These are phyloP conservation scores for Apis laboriosa DNA, from an alignment of 1,140 invertebrate genomes.

Conservation along the genomic window DNA sequence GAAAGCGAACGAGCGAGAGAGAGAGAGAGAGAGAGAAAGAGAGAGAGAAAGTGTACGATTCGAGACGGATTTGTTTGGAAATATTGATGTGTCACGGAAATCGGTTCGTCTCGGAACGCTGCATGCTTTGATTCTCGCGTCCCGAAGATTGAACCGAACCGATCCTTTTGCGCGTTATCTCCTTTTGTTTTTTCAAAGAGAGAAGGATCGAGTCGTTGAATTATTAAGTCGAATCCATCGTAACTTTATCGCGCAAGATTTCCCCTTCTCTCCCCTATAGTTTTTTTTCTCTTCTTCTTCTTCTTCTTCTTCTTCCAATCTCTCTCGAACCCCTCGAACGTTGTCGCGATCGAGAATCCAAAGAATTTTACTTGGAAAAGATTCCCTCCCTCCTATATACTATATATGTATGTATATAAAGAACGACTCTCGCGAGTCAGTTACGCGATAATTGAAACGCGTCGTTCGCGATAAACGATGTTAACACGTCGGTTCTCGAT, in stretches of 20 bases:
- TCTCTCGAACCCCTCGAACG: too few species aligned
- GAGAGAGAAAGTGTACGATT: background rate
- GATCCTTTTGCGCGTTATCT: constrained; percentile 11
- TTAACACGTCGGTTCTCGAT: background rate
- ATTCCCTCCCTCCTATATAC: too few species aligned
- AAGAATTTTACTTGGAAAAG: background rate
- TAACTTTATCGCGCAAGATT: constrained; percentile 16
- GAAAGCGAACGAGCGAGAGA: background rate
- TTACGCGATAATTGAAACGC: background rate
- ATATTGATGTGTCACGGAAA: constrained; percentile 1
- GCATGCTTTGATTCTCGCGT: too few species aligned
- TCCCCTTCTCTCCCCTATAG: background rate
- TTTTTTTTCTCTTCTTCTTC: background rate
- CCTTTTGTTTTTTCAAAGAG: background rate
- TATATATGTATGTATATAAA: too few species aligned
- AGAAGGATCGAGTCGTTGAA: constrained; percentile 3
- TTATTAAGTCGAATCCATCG: constrained; percentile 20
- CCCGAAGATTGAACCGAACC: too few species aligned
- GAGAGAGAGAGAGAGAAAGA: background rate
- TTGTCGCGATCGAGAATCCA: background rate
- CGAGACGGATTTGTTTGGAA: background rate
- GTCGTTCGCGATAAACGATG: background rate
- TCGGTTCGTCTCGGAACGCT: background rate
- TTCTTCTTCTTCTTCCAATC: background rate
- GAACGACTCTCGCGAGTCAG: too few species aligned